A percentile compares a stretch with the other conserved stretches of the same genome.
These are phyloP conservation scores for Lagodon rhomboides DNA, from an alignment of 2,797 vertebrate species.

Conservation along the genomic window DNA sequence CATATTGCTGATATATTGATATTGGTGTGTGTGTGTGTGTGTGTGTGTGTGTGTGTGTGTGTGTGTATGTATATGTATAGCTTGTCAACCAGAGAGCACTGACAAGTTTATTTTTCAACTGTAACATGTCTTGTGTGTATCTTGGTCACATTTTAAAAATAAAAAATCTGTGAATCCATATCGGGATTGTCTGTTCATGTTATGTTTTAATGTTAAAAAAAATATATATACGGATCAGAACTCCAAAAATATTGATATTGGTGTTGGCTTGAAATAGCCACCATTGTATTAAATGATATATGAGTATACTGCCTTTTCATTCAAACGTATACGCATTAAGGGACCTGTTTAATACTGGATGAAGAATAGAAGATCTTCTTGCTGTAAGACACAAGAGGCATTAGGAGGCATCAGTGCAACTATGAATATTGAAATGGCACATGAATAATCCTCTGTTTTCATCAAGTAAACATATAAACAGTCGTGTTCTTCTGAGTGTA, in stretches of 20 bases:
- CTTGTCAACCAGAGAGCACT: not conserved
- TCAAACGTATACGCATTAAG: conserved; percentile 17
- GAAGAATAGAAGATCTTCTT: conserved; percentile 8
- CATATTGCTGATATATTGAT: not conserved
- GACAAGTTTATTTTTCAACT: not conserved
- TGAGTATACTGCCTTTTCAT: not conserved
- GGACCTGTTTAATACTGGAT: conserved; percentile 12
- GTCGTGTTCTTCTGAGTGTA: conserved; percentile 2
- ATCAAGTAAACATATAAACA: conserved; percentile 24
- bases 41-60: too few species aligned
- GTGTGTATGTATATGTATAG: too few species aligned
- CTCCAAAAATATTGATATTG: not conserved
- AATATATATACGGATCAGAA: not conserved
- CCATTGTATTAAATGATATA: not conserved
- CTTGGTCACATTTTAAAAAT: not conserved
- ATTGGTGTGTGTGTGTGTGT: not conserved
- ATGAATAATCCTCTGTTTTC: not conserved
- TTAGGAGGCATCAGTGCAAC: conserved; percentile 21
- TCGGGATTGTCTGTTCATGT: not conserved
- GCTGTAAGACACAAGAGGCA: conserved; percentile 10
- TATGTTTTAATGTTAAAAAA: not conserved
- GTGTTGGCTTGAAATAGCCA: conserved; percentile 5
- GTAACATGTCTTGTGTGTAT: not conserved
- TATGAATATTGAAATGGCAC: conserved; percentile 16
- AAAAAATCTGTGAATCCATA: not conserved